Evolutionary conservation across 2,113 vertebrate species (phyloP).

Genomic region (Vulpes vulpes): DNA sequence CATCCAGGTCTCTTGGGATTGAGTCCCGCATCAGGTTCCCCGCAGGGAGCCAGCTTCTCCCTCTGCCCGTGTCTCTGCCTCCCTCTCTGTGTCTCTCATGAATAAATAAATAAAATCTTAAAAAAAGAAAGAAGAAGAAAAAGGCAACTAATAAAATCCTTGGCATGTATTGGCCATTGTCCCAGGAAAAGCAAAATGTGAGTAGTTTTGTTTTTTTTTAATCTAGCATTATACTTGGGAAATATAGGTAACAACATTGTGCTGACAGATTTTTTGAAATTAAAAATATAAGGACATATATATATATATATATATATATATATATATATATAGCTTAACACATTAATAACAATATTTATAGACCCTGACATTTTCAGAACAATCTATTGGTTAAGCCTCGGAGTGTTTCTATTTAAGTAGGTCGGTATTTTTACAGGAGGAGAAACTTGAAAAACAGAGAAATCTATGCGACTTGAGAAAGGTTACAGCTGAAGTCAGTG

Average conservation of each 20-base stretch:
- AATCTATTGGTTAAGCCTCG: slow-evolving; percentile 27
- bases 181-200: neutral
- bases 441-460: slow-evolving; percentile 37
- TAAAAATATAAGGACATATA: neutral
- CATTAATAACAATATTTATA: slow-evolving; percentile 41
- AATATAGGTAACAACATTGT: neutral
- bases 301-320: neutral
- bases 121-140: neutral
- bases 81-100: neutral
- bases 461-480: slow-evolving; percentile 45
- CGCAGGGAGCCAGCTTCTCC: neutral
- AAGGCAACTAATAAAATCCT: neutral
- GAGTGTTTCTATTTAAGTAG: slow-evolving; percentile 39
- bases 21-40: neutral
- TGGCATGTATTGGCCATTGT: slow-evolving; percentile 60
- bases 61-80: neutral
- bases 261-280: neutral
- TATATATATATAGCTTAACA: neutral
- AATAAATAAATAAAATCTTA: no score
- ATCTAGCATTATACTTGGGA: neutral
- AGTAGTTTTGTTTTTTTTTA: neutral
- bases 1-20: neutral
- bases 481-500: slow-evolving; percentile 29
- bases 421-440: slow-evolving; percentile 57
- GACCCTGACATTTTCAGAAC: slow-evolving; percentile 16